phyloP scores from a whole-genome alignment of 2,888 invertebrate genomes.

The Acrocyrtus sp. region DNA sequence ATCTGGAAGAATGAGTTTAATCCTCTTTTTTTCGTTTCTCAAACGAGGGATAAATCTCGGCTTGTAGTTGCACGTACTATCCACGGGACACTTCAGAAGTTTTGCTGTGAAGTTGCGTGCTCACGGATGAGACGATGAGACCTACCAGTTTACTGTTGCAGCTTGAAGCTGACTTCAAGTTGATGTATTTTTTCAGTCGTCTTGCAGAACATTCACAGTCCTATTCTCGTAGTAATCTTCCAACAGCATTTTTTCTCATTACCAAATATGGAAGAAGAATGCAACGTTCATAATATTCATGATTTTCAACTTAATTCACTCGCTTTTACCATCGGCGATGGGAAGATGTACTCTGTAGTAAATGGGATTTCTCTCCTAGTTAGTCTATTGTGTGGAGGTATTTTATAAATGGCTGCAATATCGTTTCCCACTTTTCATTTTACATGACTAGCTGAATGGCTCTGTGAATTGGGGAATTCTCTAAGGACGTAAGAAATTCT shows the following conservation, averaged over 20 bases:
- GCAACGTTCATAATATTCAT: conserved; percentile 1
- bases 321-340: too few species aligned
- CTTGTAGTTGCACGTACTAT: too few species aligned
- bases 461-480: neutral
- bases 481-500: too few species aligned
- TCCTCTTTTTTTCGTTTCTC: too few species aligned
- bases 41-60: too few species aligned
- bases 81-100: too few species aligned
- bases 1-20: too few species aligned
- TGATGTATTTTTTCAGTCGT: neutral
- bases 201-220: conserved; percentile 1
- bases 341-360: neutral
- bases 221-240: neutral
- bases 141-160: too few species aligned
- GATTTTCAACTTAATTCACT: too few species aligned
- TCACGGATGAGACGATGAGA: too few species aligned
- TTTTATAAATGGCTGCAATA: neutral
- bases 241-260: conserved; percentile 29
- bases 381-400: neutral
- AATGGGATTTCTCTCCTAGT: neutral
- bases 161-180: neutral
- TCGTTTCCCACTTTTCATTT: neutral
- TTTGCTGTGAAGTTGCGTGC: too few species aligned
- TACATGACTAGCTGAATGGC: too few species aligned
- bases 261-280: conserved; percentile 37